Evolutionary conservation across 1,140 invertebrate genomes (phyloP).

Genomic region (Platyscapa corneri): DNA sequence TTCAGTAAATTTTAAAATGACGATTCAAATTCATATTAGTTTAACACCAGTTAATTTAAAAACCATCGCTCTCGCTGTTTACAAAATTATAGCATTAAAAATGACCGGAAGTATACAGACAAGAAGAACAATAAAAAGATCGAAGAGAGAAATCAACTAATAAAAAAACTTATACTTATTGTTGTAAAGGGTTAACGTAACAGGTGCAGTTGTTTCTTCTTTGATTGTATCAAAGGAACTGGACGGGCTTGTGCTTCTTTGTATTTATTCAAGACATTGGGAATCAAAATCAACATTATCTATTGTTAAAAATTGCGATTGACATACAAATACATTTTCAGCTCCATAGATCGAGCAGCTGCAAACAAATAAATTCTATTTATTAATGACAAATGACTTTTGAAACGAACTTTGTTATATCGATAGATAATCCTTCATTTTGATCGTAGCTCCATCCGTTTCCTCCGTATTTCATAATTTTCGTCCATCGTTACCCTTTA

Average conservation of each 20-base stretch:
- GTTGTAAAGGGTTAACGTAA: conserved; percentile 37
- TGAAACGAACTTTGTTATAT: background rate
- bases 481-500: background rate
- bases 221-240: background rate
- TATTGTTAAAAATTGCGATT: background rate
- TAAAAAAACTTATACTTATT: background rate
- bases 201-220: conserved; percentile 2
- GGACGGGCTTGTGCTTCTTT: background rate
- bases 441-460: background rate
- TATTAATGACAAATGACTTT: background rate
- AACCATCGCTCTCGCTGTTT: background rate
- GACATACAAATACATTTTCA: background rate
- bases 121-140: background rate
- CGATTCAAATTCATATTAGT: too few relatives aligned
- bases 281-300: conserved; percentile 3
- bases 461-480: background rate
- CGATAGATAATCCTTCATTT: background rate
- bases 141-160: background rate
- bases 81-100: background rate
- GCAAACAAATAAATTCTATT: too few relatives aligned
- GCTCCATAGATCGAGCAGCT: background rate
- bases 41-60: conserved; percentile 35
- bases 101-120: background rate
- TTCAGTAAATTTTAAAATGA: too few relatives aligned
- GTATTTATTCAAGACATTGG: background rate